These are phyloP conservation scores for Oreochromis niloticus DNA, from an alignment of 2,113 vertebrate species.

Conservation along the genomic window DNA sequence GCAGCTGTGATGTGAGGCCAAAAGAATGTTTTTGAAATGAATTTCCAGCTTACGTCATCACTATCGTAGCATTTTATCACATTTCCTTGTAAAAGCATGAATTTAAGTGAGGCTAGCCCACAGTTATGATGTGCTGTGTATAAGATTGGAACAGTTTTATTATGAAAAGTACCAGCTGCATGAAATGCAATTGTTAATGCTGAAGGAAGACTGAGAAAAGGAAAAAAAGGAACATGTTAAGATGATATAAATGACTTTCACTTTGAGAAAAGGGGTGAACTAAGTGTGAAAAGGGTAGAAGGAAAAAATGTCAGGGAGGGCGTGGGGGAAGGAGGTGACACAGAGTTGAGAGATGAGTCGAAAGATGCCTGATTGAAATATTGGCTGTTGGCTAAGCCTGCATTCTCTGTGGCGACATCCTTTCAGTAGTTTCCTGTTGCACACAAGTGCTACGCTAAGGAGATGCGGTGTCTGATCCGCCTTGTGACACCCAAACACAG, in stretches of 20 bases:
- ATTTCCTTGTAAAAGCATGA: neutral
- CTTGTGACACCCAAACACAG: neutral
- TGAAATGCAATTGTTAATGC: neutral
- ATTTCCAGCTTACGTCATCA: neutral
- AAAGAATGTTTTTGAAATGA: constrained; percentile 17
- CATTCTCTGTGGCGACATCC: neutral
- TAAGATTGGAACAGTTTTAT: neutral
- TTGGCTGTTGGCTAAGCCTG: neutral
- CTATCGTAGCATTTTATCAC: neutral
- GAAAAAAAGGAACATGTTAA: neutral
- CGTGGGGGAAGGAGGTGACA: neutral
- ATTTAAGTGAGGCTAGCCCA: neutral
- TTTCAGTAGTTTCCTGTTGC: constrained; percentile 45
- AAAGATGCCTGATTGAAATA: neutral
- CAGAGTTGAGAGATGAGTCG: neutral
- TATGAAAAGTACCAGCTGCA: neutral
- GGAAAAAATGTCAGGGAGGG: neutral
- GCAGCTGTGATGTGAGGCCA: neutral
- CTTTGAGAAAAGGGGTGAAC: neutral
- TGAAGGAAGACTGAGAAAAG: neutral
- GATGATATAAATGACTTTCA: neutral
- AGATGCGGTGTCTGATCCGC: fast-evolving
- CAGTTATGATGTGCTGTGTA: neutral
- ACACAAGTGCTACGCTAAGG: constrained; percentile 1
- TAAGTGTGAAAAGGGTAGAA: neutral